phyloP scores from a whole-genome alignment of 2,888 invertebrate species.

The Lycocerus yunnanus region DNA sequence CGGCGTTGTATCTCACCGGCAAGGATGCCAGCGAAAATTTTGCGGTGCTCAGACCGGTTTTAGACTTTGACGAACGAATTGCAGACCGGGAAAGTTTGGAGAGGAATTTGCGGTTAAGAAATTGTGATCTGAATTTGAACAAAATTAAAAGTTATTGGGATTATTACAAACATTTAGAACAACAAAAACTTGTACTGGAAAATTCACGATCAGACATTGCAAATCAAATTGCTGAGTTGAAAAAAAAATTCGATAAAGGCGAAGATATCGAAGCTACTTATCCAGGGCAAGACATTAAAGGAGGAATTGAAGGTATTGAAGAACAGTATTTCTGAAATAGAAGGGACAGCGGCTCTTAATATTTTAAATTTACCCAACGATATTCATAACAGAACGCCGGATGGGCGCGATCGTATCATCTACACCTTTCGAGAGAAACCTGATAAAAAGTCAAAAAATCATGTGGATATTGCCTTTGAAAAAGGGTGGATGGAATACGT shows the following conservation, averaged over 20 bases:
- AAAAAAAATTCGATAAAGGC: constrained; percentile 46
- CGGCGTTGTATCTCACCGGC: constrained; percentile 71
- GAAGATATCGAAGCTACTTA: constrained; percentile 60
- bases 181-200: constrained; percentile 60
- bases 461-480: constrained; percentile 61
- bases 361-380: constrained; percentile 72
- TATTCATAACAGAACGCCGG: constrained; percentile 68
- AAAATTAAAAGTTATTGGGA: constrained; percentile 65
- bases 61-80: constrained; percentile 67
- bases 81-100: constrained; percentile 58
- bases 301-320: constrained; percentile 67
- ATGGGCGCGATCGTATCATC: constrained; percentile 43
- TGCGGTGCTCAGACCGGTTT: constrained; percentile 68
- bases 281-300: constrained; percentile 55
- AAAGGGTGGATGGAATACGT: constrained; percentile 63
- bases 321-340: constrained; percentile 69
- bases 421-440: constrained; percentile 46
- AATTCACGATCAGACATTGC: constrained; percentile 58
- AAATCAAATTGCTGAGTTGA: constrained; percentile 57
- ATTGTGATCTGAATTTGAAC: constrained; percentile 59
- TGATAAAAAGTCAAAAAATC: constrained; percentile 53
- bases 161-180: constrained; percentile 62
- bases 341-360: constrained; percentile 69
- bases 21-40: constrained; percentile 71
- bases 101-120: constrained; percentile 62